A percentile compares a stretch with the other conserved stretches of the same genome.
Conservation (phyloP, 2,113 vertebrate species). For the Aegithalos caudatus region DNA sequence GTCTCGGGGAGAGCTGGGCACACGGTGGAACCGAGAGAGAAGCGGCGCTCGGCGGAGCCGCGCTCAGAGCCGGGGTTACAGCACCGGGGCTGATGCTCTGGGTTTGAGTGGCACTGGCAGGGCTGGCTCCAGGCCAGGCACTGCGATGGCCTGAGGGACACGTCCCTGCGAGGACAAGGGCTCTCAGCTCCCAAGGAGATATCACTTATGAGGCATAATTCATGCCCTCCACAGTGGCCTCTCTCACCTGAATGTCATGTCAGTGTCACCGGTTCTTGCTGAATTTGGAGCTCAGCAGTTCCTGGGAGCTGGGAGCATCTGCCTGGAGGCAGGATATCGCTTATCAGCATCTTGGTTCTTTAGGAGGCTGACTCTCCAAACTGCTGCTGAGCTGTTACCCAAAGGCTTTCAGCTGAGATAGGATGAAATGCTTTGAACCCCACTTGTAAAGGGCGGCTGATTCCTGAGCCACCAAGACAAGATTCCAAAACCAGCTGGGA, state of each 20-base stretch:
- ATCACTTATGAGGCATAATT: conserved; percentile 42
- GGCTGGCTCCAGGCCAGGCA: conserved; percentile 18
- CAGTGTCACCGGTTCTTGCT: background rate
- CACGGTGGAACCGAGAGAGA: rapidly evolving
- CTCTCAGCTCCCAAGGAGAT: background rate
- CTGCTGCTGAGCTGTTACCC: background rate
- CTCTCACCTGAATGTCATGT: conserved; percentile 5
- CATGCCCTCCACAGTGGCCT: background rate
- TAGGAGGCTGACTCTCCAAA: background rate
- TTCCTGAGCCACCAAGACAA: background rate
- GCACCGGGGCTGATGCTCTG: background rate
- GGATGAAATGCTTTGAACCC: background rate
- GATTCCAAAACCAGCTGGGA: background rate
- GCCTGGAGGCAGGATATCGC: background rate
- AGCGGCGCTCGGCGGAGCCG: rapidly evolving
- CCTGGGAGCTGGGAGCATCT: conserved; percentile 22
- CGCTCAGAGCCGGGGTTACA: background rate
- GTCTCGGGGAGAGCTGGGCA: background rate
- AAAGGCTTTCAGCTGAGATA: background rate
- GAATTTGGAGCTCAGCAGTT: conserved; percentile 50
- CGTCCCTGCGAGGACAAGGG: background rate
- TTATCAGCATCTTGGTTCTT: conserved; percentile 35
- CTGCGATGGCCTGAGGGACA: background rate
- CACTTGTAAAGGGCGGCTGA: background rate
- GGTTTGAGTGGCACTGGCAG: background rate